Evolutionary conservation across 1,140 invertebrate genomes (phyloP).

Genomic region (Drosophila kanapiae): DNA sequence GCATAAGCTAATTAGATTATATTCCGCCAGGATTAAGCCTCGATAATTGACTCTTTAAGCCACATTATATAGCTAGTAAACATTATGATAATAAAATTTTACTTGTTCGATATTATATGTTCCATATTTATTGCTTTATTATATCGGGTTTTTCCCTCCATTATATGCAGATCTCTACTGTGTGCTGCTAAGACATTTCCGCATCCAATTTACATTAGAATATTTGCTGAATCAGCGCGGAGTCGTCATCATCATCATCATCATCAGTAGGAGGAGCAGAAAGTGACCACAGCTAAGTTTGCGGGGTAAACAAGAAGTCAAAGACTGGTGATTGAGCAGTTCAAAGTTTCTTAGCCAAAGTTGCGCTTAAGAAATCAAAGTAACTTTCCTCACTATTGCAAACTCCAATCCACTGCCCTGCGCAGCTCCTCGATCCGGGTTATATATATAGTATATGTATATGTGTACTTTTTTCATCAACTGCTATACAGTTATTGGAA

Average conservation of each 20-base stretch:
- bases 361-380: conserved; percentile 78
- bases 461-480: conserved; percentile 66
- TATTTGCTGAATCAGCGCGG: conserved; percentile 43
- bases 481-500: conserved; percentile 74
- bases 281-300: conserved; percentile 42
- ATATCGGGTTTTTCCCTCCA: not conserved
- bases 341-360: conserved; percentile 69
- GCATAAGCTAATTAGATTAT: conserved; percentile 62
- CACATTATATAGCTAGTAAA: no score
- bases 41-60: not conserved
- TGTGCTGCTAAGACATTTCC: conserved; percentile 7
- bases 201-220: conserved; percentile 53
- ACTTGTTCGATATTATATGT: not conserved
- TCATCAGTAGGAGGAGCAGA: conserved; percentile 16
- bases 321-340: conserved; percentile 67
- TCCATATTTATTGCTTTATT: no score
- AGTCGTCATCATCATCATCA: conserved; percentile 31
- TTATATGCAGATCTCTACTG: no score
- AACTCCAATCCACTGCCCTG: conserved; percentile 4
- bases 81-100: no score
- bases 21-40: not conserved
- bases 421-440: not conserved
- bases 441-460: conserved; percentile 7
- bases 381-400: conserved; percentile 63
- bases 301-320: conserved; percentile 45